Conservation (phyloP, 2,797 vertebrate species). For the Lacerta viridis region DNA sequence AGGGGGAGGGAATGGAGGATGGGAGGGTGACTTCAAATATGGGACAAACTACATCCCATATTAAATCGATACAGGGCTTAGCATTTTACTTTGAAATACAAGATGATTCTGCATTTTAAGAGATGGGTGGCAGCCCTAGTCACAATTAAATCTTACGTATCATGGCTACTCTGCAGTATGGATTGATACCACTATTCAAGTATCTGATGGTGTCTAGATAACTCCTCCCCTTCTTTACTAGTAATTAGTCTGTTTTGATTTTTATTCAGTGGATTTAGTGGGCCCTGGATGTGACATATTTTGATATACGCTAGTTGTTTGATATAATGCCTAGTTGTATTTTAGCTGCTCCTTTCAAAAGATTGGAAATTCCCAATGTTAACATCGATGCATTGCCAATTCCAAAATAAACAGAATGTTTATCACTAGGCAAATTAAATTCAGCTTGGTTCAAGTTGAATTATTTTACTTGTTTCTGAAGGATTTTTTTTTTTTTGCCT, state of each 20-base stretch:
- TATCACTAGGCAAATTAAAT: not conserved
- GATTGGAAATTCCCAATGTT: accelerated
- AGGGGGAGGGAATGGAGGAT: no score
- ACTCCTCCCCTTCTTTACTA: not conserved
- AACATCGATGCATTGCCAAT: not conserved
- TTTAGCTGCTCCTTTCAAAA: constrained; percentile 7
- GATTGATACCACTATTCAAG: not conserved
- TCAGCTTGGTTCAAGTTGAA: not conserved
- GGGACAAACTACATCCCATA: no score
- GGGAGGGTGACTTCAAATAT: no score
- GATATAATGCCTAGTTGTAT: not conserved
- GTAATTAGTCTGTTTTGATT: not conserved
- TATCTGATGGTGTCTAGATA: not conserved
- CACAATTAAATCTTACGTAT: no score
- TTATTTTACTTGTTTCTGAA: not conserved
- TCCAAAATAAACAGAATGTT: accelerated
- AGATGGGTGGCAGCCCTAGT: no score
- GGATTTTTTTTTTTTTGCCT: not conserved
- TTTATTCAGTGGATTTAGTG: not conserved
- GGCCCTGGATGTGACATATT: no score
- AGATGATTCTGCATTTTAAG: no score
- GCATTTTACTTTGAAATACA: no score
- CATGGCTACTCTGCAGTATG: not conserved
- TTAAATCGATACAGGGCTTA: no score
- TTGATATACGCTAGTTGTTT: no score